These are phyloP conservation scores for Hippocampus barbouri DNA, from an alignment of 2,113 vertebrate species.

Conservation along the genomic window DNA sequence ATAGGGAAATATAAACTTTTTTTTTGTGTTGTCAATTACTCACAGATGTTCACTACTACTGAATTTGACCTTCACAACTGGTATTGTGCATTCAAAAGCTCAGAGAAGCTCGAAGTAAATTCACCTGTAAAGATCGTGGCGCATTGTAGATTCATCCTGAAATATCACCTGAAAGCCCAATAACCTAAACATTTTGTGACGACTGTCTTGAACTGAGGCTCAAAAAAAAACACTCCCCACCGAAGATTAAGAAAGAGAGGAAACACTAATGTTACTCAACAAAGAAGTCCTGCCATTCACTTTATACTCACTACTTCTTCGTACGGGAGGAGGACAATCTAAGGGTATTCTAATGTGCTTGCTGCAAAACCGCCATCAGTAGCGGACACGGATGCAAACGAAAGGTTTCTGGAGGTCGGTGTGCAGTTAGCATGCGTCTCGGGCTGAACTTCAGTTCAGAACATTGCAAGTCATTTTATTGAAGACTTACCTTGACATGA, in stretches of 20 bases:
- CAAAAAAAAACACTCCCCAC: neutral
- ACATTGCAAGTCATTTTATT: neutral
- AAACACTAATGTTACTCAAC: conserved; percentile 8
- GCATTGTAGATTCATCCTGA: too few species aligned
- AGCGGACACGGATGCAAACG: neutral
- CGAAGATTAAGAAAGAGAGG: conserved; percentile 2
- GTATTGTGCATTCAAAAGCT: too few species aligned
- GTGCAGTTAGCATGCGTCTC: neutral
- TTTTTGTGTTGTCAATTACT: neutral
- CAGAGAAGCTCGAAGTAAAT: too few species aligned
- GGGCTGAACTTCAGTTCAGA: neutral
- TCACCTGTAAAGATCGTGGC: too few species aligned
- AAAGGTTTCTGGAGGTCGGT: neutral
- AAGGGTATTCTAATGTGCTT: neutral
- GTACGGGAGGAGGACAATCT: neutral
- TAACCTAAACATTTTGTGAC: neutral
- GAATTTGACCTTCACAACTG: too few species aligned
- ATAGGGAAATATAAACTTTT: neutral
- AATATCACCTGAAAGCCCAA: too few species aligned
- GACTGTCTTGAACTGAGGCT: neutral
- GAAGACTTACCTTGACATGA: neutral
- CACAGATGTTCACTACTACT: too few species aligned
- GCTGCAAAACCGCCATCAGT: neutral
- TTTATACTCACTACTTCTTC: conserved; percentile 30
- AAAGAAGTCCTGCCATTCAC: conserved; percentile 19